These are phyloP conservation scores for cattle (Bos taurus) DNA, from an alignment of 2,113 vertebrate species.

Conservation along the genomic window ARS-UCD2.0 NC_037334.1:52023001-52023500, in stretches of 20 bases:
- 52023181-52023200: neutral
- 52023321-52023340: neutral
- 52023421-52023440: neutral
- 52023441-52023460: neutral
- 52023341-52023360: neutral
- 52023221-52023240: neutral
- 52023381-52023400: neutral
- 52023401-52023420: neutral
- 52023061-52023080: neutral
- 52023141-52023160: neutral
- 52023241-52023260: neutral
- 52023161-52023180: neutral
- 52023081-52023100: neutral
- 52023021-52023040: neutral
- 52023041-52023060: neutral
- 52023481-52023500: neutral
- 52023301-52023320: neutral
- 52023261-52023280: neutral
- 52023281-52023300: neutral
- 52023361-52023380: neutral
- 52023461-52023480: neutral
- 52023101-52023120: neutral
- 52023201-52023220: neutral
- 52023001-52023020: neutral
- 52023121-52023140: neutral